Conservation (phyloP, 1,140 invertebrate genomes). For the Sycophaga agraensis region DNA sequence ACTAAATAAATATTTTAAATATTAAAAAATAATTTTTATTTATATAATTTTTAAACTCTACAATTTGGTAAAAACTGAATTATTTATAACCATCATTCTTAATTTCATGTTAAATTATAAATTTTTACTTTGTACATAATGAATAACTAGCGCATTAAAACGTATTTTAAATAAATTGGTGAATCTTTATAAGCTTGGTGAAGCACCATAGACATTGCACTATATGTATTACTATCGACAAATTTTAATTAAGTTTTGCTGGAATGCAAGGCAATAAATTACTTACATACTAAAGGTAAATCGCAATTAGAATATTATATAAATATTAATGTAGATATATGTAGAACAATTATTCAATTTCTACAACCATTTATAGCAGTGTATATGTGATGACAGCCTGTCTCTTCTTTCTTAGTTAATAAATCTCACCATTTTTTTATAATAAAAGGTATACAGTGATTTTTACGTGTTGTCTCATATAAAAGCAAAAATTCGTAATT, state of each 20-base stretch:
- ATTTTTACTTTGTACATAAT: slow-evolving; percentile 1
- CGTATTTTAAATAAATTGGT: background rate
- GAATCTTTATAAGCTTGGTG: background rate
- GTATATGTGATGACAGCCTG: slow-evolving; percentile 24
- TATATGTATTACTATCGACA: slow-evolving; percentile 3
- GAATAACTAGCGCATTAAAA: background rate
- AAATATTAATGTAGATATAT: slow-evolving; percentile 34
- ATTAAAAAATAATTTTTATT: background rate
- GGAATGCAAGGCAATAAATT: slow-evolving; percentile 39
- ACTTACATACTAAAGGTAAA: slow-evolving; percentile 33
- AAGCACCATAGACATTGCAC: slow-evolving; percentile 19
- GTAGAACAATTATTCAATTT: slow-evolving; percentile 46
- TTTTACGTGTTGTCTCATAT: background rate
- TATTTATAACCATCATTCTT: too few species aligned
- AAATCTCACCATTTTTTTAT: slow-evolving; percentile 12
- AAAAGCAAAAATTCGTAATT: too few species aligned
- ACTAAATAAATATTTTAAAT: too few species aligned
- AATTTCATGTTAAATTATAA: background rate
- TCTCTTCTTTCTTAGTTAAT: background rate
- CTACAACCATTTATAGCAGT: slow-evolving; percentile 45
- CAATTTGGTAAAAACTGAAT: too few species aligned
- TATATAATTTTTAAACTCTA: too few species aligned
- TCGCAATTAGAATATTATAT: slow-evolving; percentile 30
- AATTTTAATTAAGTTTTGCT: slow-evolving; percentile 21
- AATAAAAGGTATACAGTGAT: slow-evolving; percentile 14